These are phyloP conservation scores for Oryzias javanicus DNA, from an alignment of 2,113 vertebrate genomes.

Conservation along the genomic window DNA sequence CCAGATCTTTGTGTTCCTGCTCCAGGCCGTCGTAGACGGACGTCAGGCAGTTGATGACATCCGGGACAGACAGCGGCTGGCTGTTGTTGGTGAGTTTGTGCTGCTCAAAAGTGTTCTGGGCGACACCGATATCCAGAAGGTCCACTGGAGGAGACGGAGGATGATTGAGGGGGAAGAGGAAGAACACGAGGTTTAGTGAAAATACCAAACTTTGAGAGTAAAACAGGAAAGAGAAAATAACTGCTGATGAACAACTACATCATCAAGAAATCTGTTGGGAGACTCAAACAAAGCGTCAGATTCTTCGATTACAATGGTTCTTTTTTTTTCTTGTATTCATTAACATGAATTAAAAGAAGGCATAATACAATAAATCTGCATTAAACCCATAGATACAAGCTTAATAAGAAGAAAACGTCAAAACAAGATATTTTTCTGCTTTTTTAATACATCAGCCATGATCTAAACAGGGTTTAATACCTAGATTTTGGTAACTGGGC, in stretches of 20 bases:
- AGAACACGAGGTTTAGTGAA: conserved; percentile 18
- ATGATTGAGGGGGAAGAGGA: conserved; percentile 2
- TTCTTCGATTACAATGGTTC: conserved; percentile 1
- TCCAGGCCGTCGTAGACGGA: conserved; percentile 92
- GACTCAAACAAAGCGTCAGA: conserved; percentile 13
- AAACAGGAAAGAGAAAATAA: conserved; percentile 17
- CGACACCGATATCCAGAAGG: conserved; percentile 87
- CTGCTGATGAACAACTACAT: conserved; percentile 25
- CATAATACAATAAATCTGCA: too few relatives aligned
- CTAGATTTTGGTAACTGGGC: background rate
- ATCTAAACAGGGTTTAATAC: background rate
- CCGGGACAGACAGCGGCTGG: conserved; percentile 87
- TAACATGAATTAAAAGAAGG: too few relatives aligned
- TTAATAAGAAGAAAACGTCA: too few relatives aligned
- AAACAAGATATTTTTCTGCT: too few relatives aligned
- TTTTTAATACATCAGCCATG: background rate
- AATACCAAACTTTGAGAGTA: conserved; percentile 2
- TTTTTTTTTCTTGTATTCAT: conserved; percentile 1
- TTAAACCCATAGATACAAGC: too few relatives aligned
- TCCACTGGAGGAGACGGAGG: conserved; percentile 81
- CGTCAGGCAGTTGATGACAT: conserved; percentile 92
- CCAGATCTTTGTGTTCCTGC: conserved; percentile 91
- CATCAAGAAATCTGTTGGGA: conserved; percentile 22
- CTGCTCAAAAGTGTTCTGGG: conserved; percentile 89
- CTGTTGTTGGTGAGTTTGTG: conserved; percentile 90